A percentile compares a stretch with the other conserved stretches of the same genome.
phyloP scores from a whole-genome alignment of 2,797 vertebrate species.

The Pseudochirops corinnae region DNA sequence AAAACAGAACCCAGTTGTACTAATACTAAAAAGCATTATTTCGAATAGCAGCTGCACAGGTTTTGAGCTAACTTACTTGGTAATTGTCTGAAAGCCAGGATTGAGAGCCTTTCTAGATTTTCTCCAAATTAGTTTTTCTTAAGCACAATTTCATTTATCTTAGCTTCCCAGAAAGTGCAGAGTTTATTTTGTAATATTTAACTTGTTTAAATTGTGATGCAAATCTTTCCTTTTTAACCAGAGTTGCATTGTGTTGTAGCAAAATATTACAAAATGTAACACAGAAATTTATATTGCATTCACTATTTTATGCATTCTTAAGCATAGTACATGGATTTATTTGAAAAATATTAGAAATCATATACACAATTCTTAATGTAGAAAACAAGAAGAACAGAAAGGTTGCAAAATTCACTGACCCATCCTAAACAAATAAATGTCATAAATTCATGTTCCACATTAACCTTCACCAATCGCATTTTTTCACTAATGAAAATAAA shows the following conservation, averaged over 20 bases:
- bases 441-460: background rate
- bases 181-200: background rate
- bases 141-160: background rate
- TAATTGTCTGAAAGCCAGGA: slow-evolving; percentile 18
- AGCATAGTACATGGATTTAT: slow-evolving; percentile 80
- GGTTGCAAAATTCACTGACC: slow-evolving; percentile 35
- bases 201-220: background rate
- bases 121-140: background rate
- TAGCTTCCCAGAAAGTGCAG: slow-evolving; percentile 31
- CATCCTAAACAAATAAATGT: slow-evolving; percentile 30
- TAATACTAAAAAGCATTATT: background rate
- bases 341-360: slow-evolving; percentile 79
- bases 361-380: slow-evolving; percentile 73
- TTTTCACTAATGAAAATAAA: slow-evolving; percentile 81
- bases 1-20: background rate
- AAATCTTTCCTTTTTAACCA: background rate
- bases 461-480: slow-evolving; percentile 67
- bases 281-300: slow-evolving; percentile 14
- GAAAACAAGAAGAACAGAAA: slow-evolving; percentile 62
- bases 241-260: background rate
- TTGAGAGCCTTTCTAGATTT: background rate
- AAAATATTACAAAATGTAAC: background rate
- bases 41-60: background rate
- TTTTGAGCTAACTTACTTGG: background rate
- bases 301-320: slow-evolving; percentile 26